These are phyloP conservation scores for Caranx melampygus DNA, from an alignment of 2,113 vertebrate genomes.

Conservation along the genomic window DNA sequence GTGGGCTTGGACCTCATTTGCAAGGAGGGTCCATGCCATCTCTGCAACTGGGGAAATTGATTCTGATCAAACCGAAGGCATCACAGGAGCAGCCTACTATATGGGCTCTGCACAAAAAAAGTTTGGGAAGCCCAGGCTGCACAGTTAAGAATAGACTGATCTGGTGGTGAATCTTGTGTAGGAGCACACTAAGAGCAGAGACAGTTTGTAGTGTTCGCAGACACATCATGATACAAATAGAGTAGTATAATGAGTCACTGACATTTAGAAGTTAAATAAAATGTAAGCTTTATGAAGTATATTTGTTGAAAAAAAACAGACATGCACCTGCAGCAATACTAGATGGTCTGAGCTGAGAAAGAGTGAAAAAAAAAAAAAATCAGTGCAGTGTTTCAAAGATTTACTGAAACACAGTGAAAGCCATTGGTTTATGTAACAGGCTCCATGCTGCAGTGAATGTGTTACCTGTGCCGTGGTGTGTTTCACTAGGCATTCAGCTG, in stretches of 20 bases:
- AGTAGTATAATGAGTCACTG: neutral
- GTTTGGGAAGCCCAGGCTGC: constrained; percentile 24
- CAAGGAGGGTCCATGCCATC: neutral
- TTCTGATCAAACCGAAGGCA: neutral
- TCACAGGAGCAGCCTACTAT: neutral
- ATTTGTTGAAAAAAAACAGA: neutral
- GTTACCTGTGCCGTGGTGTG: neutral
- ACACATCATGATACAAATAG: neutral
- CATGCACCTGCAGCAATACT: neutral
- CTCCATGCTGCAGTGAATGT: constrained; percentile 6
- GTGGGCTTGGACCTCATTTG: neutral
- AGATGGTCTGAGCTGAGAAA: constrained; percentile 7
- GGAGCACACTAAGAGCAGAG: neutral
- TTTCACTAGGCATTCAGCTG: constrained; percentile 2
- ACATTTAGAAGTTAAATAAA: neutral
- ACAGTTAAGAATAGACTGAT: neutral
- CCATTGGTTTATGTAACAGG: constrained; percentile 30
- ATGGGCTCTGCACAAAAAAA: constrained; percentile 4
- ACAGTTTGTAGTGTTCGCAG: neutral
- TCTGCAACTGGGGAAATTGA: neutral
- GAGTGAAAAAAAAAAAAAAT: neutral
- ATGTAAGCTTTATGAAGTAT: neutral
- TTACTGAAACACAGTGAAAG: constrained; percentile 11
- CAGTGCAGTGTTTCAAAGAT: constrained; percentile 13
- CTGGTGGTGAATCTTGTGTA: constrained; percentile 8